Evolutionary conservation across 1,140 invertebrate species (phyloP).

Genomic region (Coboldia fuscipes): DNA sequence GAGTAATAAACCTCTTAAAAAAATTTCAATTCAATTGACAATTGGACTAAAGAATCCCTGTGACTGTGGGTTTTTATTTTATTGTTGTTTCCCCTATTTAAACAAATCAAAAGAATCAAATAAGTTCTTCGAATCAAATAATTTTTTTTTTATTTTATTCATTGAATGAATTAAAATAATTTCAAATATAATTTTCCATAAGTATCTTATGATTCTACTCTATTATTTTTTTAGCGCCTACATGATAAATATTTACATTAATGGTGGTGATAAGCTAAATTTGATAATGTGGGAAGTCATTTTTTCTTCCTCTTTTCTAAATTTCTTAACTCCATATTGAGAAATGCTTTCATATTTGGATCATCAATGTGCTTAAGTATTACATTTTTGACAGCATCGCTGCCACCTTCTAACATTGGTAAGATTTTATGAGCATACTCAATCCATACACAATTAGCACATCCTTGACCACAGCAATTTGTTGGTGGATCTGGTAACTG

Average conservation of each 20-base stretch:
- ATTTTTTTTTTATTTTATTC: no score
- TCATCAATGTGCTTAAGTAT: constrained; percentile 60
- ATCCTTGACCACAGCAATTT: constrained; percentile 83
- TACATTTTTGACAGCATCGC: constrained; percentile 40
- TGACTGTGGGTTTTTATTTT: no score
- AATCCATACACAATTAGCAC: constrained; percentile 88
- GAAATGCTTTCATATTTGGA: constrained; percentile 58
- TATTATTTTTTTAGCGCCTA: not conserved
- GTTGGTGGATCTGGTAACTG: constrained; percentile 42
- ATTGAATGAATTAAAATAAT: not conserved
- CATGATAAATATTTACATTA: no score
- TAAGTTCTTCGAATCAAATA: no score
- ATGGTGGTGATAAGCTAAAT: no score
- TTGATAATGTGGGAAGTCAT: no score
- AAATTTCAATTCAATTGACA: no score
- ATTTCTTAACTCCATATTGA: constrained; percentile 46
- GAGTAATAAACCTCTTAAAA: no score
- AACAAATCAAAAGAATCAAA: no score
- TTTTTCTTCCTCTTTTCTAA: constrained; percentile 19
- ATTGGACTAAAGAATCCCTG: no score
- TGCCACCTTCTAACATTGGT: constrained; percentile 39
- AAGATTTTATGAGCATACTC: constrained; percentile 68
- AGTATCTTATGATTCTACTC: not conserved
- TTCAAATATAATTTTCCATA: not conserved
- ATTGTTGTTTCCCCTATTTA: no score